Conservation (phyloP, 1,140 invertebrate genomes). For the Elymnias hypermnestra region DNA sequence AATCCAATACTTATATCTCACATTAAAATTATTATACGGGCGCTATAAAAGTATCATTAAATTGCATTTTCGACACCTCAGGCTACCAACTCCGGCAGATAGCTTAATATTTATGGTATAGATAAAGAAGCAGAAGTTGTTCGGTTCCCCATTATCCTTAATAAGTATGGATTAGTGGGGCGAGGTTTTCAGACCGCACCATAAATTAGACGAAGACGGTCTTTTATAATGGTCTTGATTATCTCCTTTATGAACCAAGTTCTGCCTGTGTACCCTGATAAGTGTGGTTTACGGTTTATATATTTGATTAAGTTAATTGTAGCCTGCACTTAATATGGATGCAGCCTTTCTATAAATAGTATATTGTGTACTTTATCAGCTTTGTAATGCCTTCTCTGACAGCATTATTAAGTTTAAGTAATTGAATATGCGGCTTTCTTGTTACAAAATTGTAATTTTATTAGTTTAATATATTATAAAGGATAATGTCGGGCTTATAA, state of each 20-base stretch:
- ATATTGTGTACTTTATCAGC: conserved; percentile 30
- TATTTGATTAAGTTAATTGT: conserved; percentile 54
- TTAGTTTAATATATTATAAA: no score
- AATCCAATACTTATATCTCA: conserved; percentile 31
- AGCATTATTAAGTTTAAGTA: conserved; percentile 3
- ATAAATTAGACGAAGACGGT: conserved; percentile 57
- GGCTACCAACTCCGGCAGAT: conserved; percentile 51
- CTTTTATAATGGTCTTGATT: conserved; percentile 66
- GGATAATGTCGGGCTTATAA: no score
- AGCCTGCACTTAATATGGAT: conserved; percentile 26
- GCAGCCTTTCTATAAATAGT: conserved; percentile 39
- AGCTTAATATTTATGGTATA: conserved; percentile 56
- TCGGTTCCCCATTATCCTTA: conserved; percentile 71
- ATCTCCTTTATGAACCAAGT: conserved; percentile 43
- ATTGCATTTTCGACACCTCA: conserved; percentile 59
- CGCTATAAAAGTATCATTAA: conserved; percentile 58
- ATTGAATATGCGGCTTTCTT: no score
- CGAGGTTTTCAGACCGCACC: conserved; percentile 43
- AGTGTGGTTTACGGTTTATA: conserved; percentile 54
- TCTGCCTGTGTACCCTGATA: conserved; percentile 53
- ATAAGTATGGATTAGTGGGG: conserved; percentile 72
- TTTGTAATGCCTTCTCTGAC: conserved; percentile 9
- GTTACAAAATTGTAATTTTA: no score
- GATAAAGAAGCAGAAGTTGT: conserved; percentile 68
- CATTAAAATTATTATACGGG: conserved; percentile 50